phyloP scores from a whole-genome alignment of 1,140 invertebrate genomes.

The Dinoponera quadriceps region DNA sequence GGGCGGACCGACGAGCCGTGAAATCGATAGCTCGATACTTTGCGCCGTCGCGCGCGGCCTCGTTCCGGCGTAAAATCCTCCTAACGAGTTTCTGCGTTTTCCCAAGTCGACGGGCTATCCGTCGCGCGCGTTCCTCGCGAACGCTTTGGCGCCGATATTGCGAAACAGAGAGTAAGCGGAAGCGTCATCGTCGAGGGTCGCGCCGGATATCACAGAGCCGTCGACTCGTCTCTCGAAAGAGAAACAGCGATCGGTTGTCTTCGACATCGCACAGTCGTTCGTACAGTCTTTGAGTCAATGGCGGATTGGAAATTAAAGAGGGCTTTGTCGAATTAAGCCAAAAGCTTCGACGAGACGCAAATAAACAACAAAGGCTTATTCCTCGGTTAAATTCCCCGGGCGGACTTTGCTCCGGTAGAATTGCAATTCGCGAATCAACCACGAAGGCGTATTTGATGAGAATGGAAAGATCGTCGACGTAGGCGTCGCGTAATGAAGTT shows the following conservation, averaged over 20 bases:
- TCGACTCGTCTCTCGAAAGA: conserved; percentile 1
- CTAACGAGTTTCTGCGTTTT: conserved; percentile 74
- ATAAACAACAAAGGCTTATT: conserved; percentile 25
- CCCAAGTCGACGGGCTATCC: conserved; percentile 58
- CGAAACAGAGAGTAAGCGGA: conserved; percentile 12
- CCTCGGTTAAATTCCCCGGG: conserved; percentile 1
- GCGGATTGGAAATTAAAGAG: conserved; percentile 29
- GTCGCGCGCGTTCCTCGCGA: conserved; percentile 34
- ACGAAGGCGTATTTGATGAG: conserved; percentile 6
- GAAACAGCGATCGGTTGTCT: conserved; percentile 4
- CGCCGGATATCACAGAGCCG: background rate
- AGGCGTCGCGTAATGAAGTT: conserved; percentile 30
- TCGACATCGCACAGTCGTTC: conserved; percentile 12
- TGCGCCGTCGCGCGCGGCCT: conserved; percentile 67
- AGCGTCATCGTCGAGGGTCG: background rate
- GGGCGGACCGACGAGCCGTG: conserved; percentile 69
- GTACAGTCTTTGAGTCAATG: conserved; percentile 5
- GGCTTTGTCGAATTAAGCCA: conserved; percentile 20
- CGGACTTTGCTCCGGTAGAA: background rate
- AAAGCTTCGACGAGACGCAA: background rate
- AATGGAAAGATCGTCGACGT: conserved; percentile 30
- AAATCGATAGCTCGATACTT: conserved; percentile 76
- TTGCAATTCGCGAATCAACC: conserved; percentile 2
- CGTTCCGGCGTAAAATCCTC: conserved; percentile 67
- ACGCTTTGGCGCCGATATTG: conserved; percentile 27